Percentiles rank a stretch among this genome's conserved stretches.
These are phyloP conservation scores for Paracentrotus lividus DNA, from an alignment of 53 echinoderm and acorn worm genomes.

Conservation along the genomic window DNA sequence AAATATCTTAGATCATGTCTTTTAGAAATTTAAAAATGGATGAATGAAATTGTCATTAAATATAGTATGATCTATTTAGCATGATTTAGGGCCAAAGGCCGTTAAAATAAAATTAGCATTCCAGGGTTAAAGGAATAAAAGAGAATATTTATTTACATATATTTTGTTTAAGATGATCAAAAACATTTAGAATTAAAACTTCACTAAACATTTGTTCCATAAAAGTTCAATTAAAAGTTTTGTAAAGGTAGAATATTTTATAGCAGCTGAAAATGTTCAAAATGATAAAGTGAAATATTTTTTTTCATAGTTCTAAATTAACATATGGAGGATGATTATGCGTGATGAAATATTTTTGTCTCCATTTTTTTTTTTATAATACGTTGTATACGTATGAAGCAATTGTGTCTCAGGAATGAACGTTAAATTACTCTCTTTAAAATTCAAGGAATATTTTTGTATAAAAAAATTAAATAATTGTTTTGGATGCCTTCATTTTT, in stretches of 20 bases:
- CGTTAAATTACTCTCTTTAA: neutral
- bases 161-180: too few species aligned
- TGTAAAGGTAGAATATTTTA: neutral
- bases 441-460: neutral
- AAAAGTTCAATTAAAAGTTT: neutral
- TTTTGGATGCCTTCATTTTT: neutral
- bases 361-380: neutral
- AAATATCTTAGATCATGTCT: too few species aligned
- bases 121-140: too few species aligned
- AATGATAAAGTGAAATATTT: neutral
- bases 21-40: too few species aligned
- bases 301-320: too few species aligned
- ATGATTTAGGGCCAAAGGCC: too few species aligned
- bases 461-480: neutral
- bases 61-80: too few species aligned
- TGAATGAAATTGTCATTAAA: too few species aligned
- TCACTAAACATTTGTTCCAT: neutral
- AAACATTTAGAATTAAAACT: too few species aligned
- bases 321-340: too few species aligned
- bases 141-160: too few species aligned
- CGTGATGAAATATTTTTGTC: neutral
- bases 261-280: slow-evolving; percentile 16
- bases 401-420: neutral
- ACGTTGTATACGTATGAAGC: neutral
- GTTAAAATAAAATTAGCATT: too few species aligned